These are phyloP conservation scores for Oreochromis niloticus DNA, from an alignment of 2,113 vertebrate species.

Conservation along the genomic window DNA sequence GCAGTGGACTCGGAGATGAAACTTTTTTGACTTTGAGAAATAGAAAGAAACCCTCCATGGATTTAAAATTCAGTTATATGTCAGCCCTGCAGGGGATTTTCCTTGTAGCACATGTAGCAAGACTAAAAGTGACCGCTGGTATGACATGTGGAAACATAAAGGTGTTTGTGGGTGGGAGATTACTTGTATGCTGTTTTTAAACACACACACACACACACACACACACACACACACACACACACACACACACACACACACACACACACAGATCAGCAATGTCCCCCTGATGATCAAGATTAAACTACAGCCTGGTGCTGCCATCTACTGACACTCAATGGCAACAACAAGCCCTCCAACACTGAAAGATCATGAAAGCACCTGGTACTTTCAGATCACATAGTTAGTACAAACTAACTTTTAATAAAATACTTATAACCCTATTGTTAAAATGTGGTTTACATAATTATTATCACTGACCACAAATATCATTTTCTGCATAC, in stretches of 20 bases:
- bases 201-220: too few species aligned
- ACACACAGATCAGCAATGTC: accelerated
- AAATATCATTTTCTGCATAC: accelerated
- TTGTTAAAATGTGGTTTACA: accelerated
- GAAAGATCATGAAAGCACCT: not conserved
- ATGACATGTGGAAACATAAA: too few species aligned
- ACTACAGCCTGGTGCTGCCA: accelerated
- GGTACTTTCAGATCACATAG: accelerated
- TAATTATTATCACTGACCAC: not conserved
- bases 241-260: too few species aligned
- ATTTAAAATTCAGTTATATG: too few species aligned
- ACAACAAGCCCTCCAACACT: not conserved
- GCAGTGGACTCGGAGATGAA: not conserved
- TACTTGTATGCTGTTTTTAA: too few species aligned
- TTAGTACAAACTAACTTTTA: not conserved
- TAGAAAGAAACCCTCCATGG: too few species aligned
- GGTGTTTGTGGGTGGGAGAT: too few species aligned
- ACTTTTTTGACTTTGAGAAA: too few species aligned
- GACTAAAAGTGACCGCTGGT: too few species aligned
- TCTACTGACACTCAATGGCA: not conserved
- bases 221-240: too few species aligned
- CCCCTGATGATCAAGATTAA: not conserved
- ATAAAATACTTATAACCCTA: not conserved
- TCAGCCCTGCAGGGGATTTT: too few species aligned
- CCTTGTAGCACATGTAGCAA: too few species aligned